Base-by-base conservation (phyloP, 1,140 invertebrate genomes). In the Hirudo medicinalis region DNA sequence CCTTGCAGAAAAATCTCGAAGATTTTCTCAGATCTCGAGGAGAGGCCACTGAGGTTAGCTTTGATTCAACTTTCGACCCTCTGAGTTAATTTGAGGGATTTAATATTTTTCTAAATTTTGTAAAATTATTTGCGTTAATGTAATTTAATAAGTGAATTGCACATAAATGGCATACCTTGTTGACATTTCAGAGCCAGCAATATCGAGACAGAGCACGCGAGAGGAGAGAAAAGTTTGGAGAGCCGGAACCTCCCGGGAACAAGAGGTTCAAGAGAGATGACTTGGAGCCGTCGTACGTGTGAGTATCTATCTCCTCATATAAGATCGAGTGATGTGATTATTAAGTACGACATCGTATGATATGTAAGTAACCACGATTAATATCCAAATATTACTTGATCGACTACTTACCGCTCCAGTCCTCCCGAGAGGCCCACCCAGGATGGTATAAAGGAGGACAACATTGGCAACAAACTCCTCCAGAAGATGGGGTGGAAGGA, bases 401-500 rank as follows among this genome's bases (percentile, higher is more conserved):
- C n/a, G n/a, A n/a, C n/a, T n/a, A n/a, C n/a, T n/a, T 63, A 2
- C 8, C 17, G 11, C 8, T 32, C 8, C 57, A 32, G 29, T 32
- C 22, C 22, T 2, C 22, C 57, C 74, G 80, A 80, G 69, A 74
- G 80, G 70, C 80, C 80, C 49, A 80, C 77, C 13, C 79, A 78
- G 69, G 67, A 72, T 43, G 89, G 88, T 0, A 91, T 96, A 67
- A 89, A 90, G 20, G 88, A 89, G 0, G 89, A 90, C 73, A 94
- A 93, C 80, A 89, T 94, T 76, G 93, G 93, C 2, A 95, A 89
- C 82, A 90, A 91, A 81, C 84, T 99, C 76, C 80, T 99, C 57
- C 93, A 97, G 82, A 97, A 94, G 83, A 98, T 98, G 95, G 96
- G 96, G 0, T 99, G 96, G 95, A 90, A 88, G 9, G 91, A 94